A percentile compares a stretch with the other conserved stretches of the same genome.
phyloP scores from a whole-genome alignment of 2,888 invertebrate genomes.

The Cheilosia variabilis region DNA sequence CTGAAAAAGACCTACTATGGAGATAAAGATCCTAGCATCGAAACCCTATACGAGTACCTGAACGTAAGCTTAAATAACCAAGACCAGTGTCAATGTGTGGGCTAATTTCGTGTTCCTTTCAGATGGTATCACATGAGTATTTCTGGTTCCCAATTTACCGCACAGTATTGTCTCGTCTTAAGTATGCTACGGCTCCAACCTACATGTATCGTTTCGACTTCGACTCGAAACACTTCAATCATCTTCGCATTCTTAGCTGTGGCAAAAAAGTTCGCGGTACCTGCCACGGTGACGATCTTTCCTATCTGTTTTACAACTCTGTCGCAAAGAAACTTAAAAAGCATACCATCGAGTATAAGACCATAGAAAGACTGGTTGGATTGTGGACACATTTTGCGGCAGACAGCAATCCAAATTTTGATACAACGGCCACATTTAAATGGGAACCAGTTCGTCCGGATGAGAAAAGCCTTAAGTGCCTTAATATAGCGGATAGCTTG shows the following conservation, averaged over 20 bases:
- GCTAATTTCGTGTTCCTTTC: constrained; percentile 17
- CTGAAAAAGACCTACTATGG: constrained; percentile 81
- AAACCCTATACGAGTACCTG: constrained; percentile 82
- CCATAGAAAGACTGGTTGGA: constrained; percentile 82
- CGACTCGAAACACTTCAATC: constrained; percentile 83
- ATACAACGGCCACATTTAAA: constrained; percentile 78
- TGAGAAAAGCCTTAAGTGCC: constrained; percentile 81
- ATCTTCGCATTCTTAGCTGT: constrained; percentile 82
- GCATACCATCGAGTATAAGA: constrained; percentile 81
- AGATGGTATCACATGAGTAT: constrained; percentile 83
- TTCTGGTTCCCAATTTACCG: constrained; percentile 84
- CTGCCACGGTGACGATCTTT: constrained; percentile 83
- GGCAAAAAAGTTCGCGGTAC: constrained; percentile 82
- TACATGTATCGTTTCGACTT: constrained; percentile 83
- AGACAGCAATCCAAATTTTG: constrained; percentile 81
- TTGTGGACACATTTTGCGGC: constrained; percentile 82
- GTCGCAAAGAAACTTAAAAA: constrained; percentile 80
- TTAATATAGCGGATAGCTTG: constrained; percentile 82
- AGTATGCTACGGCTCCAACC: constrained; percentile 81
- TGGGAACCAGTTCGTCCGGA: constrained; percentile 80
- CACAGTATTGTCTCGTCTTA: constrained; percentile 81
- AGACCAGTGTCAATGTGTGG: not conserved
- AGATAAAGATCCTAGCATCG: constrained; percentile 80
- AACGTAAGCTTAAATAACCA: constrained; percentile 77
- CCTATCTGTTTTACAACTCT: constrained; percentile 82